Conservation (phyloP, 2,113 vertebrate species). For the Otus sunia region DNA sequence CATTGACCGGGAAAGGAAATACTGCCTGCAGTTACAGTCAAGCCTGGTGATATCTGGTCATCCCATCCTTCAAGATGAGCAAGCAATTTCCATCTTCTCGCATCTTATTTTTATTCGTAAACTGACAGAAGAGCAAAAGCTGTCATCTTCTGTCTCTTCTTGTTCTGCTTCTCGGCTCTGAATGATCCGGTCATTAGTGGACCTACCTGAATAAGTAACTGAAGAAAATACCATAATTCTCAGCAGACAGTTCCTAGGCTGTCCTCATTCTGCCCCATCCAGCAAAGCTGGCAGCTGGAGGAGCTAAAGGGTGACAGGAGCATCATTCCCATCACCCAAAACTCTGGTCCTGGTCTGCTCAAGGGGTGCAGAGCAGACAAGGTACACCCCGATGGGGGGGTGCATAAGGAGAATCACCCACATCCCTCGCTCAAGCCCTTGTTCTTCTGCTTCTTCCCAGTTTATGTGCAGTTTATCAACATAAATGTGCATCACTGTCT, state of each 20-base stretch:
- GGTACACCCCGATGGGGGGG: not conserved
- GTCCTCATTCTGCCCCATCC: not conserved
- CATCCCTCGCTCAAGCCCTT: not conserved
- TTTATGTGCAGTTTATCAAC: not conserved
- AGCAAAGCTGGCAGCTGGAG: not conserved
- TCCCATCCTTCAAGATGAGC: not conserved
- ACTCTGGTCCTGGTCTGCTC: not conserved
- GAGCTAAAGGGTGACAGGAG: not conserved
- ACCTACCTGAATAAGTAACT: not conserved
- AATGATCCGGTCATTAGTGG: not conserved
- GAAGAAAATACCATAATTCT: not conserved
- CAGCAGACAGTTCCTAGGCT: not conserved
- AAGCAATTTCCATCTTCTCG: not conserved
- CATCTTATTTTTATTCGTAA: not conserved
- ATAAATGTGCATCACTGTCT: not conserved
- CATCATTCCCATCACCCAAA: not conserved
- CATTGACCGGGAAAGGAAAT: not conserved
- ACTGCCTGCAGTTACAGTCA: not conserved
- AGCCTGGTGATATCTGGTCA: not conserved
- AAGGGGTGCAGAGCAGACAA: not conserved
- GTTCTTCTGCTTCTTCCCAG: not conserved
- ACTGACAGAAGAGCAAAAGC: not conserved
- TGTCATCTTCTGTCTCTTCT: not conserved
- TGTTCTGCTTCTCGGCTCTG: not conserved
- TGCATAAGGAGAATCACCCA: not conserved